A percentile compares a stretch with the other conserved stretches of the same genome.
Conservation (phyloP, 2,797 vertebrate species). For the Adrianichthys oophorus region DNA sequence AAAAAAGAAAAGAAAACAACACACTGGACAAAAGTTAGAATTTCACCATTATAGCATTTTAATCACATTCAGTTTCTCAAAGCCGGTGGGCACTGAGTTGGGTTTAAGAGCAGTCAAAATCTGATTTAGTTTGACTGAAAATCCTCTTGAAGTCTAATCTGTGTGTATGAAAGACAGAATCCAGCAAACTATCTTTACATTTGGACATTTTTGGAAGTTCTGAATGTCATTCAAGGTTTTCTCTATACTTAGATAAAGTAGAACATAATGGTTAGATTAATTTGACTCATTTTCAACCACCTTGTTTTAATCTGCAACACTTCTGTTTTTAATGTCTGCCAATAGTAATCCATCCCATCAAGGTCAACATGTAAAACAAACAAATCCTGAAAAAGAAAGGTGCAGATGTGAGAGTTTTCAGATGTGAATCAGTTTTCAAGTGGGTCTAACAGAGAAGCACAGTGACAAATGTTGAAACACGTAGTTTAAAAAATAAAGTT, state of each 20-base stretch:
- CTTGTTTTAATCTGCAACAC: neutral
- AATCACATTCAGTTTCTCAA: slow-evolving; percentile 16
- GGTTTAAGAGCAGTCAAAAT: slow-evolving; percentile 20
- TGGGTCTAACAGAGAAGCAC: slow-evolving; percentile 2
- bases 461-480: slow-evolving; percentile 1
- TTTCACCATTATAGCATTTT: slow-evolving; percentile 19
- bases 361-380: slow-evolving; percentile 17
- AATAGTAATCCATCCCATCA: slow-evolving; percentile 15
- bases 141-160: slow-evolving; percentile 18
- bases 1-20: no score
- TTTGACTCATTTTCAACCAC: no score
- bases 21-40: neutral
- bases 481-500: slow-evolving; percentile 7
- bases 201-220: neutral
- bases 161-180: slow-evolving; percentile 1
- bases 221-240: neutral
- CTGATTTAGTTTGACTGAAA: slow-evolving; percentile 17
- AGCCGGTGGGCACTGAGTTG: slow-evolving; percentile 8
- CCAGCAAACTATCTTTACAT: neutral
- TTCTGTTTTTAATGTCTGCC: slow-evolving; percentile 20
- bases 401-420: slow-evolving; percentile 6
- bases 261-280: neutral
- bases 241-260: neutral
- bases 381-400: slow-evolving; percentile 1
- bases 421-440: slow-evolving; percentile 8